These are phyloP conservation scores for Lasioglossum albipes DNA, from an alignment of 1,140 invertebrate genomes.

Conservation along the genomic window DNA sequence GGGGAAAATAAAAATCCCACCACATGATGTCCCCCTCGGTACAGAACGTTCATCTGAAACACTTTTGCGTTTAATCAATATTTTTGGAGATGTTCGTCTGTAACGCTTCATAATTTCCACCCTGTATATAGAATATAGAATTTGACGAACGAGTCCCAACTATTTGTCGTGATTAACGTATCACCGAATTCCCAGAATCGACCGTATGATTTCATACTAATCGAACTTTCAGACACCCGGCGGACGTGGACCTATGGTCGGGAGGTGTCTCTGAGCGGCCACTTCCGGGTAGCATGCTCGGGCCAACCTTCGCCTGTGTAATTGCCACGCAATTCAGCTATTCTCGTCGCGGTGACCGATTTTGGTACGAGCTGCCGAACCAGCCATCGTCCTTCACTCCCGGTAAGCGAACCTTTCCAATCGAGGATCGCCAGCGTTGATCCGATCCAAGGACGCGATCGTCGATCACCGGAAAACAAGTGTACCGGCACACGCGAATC, in stretches of 20 bases:
- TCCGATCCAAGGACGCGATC: slow-evolving; percentile 16
- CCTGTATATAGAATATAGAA: too few species aligned
- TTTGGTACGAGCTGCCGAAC: slow-evolving; percentile 97
- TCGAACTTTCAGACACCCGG: slow-evolving; percentile 84
- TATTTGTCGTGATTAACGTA: neutral
- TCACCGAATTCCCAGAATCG: slow-evolving; percentile 32
- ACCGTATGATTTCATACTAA: slow-evolving; percentile 12
- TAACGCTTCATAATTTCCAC: too few species aligned
- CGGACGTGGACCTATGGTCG: slow-evolving; percentile 95
- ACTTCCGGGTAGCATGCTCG: slow-evolving; percentile 92
- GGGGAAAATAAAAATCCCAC: too few species aligned
- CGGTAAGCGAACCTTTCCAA: slow-evolving; percentile 75
- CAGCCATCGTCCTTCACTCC: slow-evolving; percentile 94
- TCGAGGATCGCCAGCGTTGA: neutral
- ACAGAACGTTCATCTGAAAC: too few species aligned
- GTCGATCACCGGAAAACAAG: neutral
- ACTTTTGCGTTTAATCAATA: too few species aligned
- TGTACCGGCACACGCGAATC: neutral
- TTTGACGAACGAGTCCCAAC: neutral
- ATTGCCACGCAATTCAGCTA: slow-evolving; percentile 98
- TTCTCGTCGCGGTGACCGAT: slow-evolving; percentile 93
- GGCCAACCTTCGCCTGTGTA: slow-evolving; percentile 97
- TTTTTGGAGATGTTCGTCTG: too few species aligned
- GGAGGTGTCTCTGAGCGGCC: slow-evolving; percentile 94
- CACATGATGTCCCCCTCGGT: too few species aligned